Base-by-base conservation (phyloP, 1,140 invertebrate genomes). In the Eumeta japonica region DNA sequence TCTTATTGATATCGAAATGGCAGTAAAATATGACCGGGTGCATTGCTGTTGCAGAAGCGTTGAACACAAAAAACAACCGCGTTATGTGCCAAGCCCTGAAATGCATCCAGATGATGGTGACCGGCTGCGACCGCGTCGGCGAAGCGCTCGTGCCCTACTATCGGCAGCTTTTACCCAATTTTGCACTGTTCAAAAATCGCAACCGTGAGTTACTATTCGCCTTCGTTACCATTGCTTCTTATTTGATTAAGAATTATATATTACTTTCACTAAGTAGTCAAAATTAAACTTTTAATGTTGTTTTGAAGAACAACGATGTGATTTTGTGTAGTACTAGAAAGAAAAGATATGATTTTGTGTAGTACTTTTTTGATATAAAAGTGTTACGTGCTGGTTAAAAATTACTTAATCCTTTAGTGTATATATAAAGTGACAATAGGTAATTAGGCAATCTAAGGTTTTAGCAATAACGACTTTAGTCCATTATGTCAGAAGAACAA, bases 71-170 rank as follows among this genome's bases (percentile, higher is more conserved):
- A 64, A 84, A 88, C 41, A 80, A 81, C 0, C 71, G 81, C 24
- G 86, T 94, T 7, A 81, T 94, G 41, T 88, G 87, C 42, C 83
- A 83, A 4, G 90, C 89, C 1, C 76, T 94, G 43, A 88, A 85
- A 64, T 83, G 88, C 4, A 57, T 95, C 4, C 90, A 94, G 62
- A 84, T 88, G 66, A 62, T 95, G 28, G 88, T 93, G 2, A 82
- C 83, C 24, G 87, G 84, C 3, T 86, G 82, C 24, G 88, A 92
- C 48, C 80, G 86, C 65, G 81, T 93, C 18, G 92, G 92, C 0
- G 88, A 92, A 71, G 88, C 90, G 3, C 72, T 97, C 1, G 91
- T 97, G 10, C 93, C 92, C 0, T 97, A 95, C 72, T 97, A 94
- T 63, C 76, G 92, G 40, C 92, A 96, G 71, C 86, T 97, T 41